Base-by-base conservation (phyloP, 1,140 invertebrate species). In the Drosophila sp. region DNA sequence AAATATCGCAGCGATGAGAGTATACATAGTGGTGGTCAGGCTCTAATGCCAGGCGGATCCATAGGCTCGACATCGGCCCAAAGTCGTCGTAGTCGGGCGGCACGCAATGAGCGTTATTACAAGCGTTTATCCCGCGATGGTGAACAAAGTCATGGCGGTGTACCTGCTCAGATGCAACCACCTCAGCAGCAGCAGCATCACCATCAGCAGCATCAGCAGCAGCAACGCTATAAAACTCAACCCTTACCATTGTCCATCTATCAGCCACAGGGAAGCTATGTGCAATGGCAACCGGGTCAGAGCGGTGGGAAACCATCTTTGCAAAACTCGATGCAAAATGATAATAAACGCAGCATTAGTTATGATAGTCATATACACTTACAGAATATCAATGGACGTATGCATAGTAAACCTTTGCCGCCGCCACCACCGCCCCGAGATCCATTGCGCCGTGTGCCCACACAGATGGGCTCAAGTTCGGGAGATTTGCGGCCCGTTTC, bases 41-140 rank as follows among this genome's bases (percentile, higher is more conserved):
- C 93, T 40, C 92, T 92, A 54, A 93, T 93, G 71, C 92, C 89
- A 58, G 92, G 92, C 10, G 56, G 38, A 1, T 32, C 44, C 8
- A 27, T 50, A 27, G 44, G 44, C 8, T 50, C 44, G 10, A 50
- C 44, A 27, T 50, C 72, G 0, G 68, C 62, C 0, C 79, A 77
- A 30, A 94, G 90, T 66, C 92, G 93, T 17, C 92, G 92, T 64
- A 94, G 94, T 29, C 93, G 96, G 61, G 94, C 94, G 23, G 96
- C 96, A 0, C 93, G 96, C 75, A 97, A 96, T 56, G 96, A 97
- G 90, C 93, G 96, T 33, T 96, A 96, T 79, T 94, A 96, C 55
- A 96, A 96, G 83, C 93, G 96, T 35, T 92, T 96, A 57, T 96
- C 95, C 3, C 93, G 94, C 40, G 96, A 96, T 67, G 95, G 93